Percentiles rank a stretch among this genome's conserved stretches.
phyloP scores from a whole-genome alignment of 1,140 invertebrate species.

The Magallana gigas region DNA sequence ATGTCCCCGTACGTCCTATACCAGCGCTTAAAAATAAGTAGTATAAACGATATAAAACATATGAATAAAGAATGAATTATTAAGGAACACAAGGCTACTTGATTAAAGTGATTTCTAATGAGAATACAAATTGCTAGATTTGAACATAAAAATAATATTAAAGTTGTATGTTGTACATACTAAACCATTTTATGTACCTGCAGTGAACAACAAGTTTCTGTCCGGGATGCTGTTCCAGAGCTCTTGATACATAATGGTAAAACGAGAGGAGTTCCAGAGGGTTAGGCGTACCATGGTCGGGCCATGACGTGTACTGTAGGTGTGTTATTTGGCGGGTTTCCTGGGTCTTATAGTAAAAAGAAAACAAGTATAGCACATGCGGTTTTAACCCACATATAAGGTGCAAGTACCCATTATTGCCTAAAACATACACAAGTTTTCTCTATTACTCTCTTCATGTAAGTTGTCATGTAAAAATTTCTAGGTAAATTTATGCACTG shows the following conservation, averaged over 20 bases:
- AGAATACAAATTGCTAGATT: no score
- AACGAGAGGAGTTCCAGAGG: conserved; percentile 8
- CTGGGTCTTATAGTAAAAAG: background rate
- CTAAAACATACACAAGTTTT: background rate
- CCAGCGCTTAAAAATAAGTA: no score
- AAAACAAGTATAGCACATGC: background rate
- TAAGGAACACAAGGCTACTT: no score
- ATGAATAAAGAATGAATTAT: no score
- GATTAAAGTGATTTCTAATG: no score
- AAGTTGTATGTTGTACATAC: no score
- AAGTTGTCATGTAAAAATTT: background rate
- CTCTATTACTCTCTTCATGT: background rate
- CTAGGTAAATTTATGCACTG: no score
- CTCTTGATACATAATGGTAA: background rate
- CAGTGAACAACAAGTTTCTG: background rate
- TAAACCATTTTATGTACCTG: background rate
- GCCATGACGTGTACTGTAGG: background rate
- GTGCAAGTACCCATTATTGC: no score
- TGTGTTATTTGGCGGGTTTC: background rate
- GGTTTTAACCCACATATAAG: no score
- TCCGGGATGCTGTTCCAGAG: background rate
- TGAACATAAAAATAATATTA: no score
- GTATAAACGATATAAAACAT: no score
- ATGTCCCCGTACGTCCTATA: no score
- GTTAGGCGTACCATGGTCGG: conserved; percentile 4